Base-by-base conservation (phyloP, 2,888 invertebrate species). In the Melitaea athalia region DNA sequence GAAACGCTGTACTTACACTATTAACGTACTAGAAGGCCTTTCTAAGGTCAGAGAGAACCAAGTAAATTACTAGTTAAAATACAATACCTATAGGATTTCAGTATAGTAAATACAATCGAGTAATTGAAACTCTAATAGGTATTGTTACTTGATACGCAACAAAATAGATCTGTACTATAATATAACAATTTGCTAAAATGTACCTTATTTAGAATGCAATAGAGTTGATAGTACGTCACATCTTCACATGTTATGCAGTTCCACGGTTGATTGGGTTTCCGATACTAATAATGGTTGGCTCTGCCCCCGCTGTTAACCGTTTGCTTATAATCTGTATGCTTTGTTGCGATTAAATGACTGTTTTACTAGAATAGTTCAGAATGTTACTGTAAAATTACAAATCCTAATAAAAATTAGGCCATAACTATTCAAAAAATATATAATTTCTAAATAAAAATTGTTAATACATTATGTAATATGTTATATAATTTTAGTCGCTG, bases 251-350 rank as follows among this genome's bases (percentile, higher is more conserved):
- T n/a, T 14, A 47, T 52, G 17, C 17, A 17, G 52, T 38, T 64
- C 57, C 59, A 64, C 67, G 52, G 24, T 57, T 52, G 47, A 63
- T 70, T 66, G 66, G 66, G 45, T 68, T 68, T 64, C 68, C 60
- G 47, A 53, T 65, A 62, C 42, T 59, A 59, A 42, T 17, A 15
- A 17, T 38, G 55, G 17, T 61, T 67, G 67, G 50, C 62, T 33
- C 57, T 57, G 11, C 17, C 67, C 55, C 38, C 17, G 7, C 38
- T 14, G 17, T 42, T 17, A 43, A 0, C 31, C 17, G 15, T 24
- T 42, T 14, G 42, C 15, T n/a, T 5, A 55, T 31, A 45, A 47
- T n/a, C n/a, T n/a, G n/a, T 43, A 7, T 15, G 24, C 17, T n/a
- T 4, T 52, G 7, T 24, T 8, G 17, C 50, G 50, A 5, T 47